Base-by-base conservation (phyloP, 2,797 vertebrate genomes). In the Sarcoramphus papa region DNA sequence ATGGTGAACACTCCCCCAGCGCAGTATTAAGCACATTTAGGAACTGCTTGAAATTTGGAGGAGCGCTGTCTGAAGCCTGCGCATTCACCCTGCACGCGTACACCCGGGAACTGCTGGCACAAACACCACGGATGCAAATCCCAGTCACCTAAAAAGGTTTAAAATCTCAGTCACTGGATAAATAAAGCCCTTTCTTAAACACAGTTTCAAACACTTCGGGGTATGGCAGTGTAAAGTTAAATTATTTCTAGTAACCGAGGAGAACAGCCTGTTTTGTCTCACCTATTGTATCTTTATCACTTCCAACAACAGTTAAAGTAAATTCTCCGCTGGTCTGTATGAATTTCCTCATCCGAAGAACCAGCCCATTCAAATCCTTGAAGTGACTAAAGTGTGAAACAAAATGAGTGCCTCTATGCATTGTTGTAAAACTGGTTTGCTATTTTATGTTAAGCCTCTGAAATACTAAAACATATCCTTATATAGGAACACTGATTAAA, bases 321-420 rank as follows among this genome's bases (percentile, higher is more conserved):
- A 96, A 93, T 90, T 88, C 64, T 88, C 78, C 0, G 33, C 53
- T 47, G 92, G 80, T 94, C 97, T 94, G 12, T 51, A 50, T 92
- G 85, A 76, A 30, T 91, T 79, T 81, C 95, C 96, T 95, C 86
- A 91, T 69, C 88, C 14, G 10, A 93, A 90, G 95, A 92, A 92
- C 83, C 88, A 88, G 79, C 73, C 88, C 85, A 56, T 92, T 93
- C 90, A 88, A 93, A 95, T 65, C 90, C 92, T 96, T 83, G 90
- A 85, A 95, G 67, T 33, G 65, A 85, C 75, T 96, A 74, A 97
- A 97, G 95, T 95, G 95, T 83, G 85, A 93, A 90, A 88, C 88
- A 81, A 95, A 97, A 90, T 30, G 72, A 82, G 85, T 5, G 80
- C 67, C 90, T 95, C 94, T 78, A 41, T 59, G 91, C 87, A 69